Base-by-base conservation (phyloP, 2,888 invertebrate species). In the Macroteleia sp. region DNA sequence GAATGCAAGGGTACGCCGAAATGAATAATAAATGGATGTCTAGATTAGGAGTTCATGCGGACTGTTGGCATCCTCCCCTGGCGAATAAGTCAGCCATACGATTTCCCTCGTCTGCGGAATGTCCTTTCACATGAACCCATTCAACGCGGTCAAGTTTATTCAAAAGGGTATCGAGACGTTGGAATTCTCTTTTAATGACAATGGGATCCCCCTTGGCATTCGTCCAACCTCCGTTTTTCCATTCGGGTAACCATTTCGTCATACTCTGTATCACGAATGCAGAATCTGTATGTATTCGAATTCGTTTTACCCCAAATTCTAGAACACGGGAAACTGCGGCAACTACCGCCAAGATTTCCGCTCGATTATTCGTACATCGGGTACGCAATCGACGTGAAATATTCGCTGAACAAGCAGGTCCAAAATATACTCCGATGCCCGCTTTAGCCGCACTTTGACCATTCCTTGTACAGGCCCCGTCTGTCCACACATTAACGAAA, bases 341-440 rank as follows among this genome's bases (percentile, higher is more conserved):
- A 17, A 41, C 6, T 14, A 41, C 41, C 1, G 41, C 41, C 8
- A 41, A 1, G 1, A 22, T 19, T 42, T 42, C 20, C 19, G 42
- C 42, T n/a, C 42, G 42, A 12, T 42, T 42, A n/a, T 42, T 42
- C 10, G 42, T 42, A n/a, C 20, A 20, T 20, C 20, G 42, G 6
- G 20, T 3, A 9, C 42, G 20, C 17, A 39, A 4, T 4, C 5
- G 14, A 5, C 14, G 39, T 2, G 39, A 39, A 1, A 39, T 16
- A 16, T 39, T 39, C 1, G 16, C 39, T 10, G 39, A 14, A 25
- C 44, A 44, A 25, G 22, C 25, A 4, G 44, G 25, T 3, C 44
- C 44, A 16, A 44, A 44, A 14, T 25, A 44, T 4, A 44, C 44
- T 2, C 41, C 41, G 2, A 41, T 41, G 22, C 44, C 44, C 3